These are phyloP conservation scores for Synodontis membranacea DNA, from an alignment of 2,113 vertebrate species.

Conservation along the genomic window DNA sequence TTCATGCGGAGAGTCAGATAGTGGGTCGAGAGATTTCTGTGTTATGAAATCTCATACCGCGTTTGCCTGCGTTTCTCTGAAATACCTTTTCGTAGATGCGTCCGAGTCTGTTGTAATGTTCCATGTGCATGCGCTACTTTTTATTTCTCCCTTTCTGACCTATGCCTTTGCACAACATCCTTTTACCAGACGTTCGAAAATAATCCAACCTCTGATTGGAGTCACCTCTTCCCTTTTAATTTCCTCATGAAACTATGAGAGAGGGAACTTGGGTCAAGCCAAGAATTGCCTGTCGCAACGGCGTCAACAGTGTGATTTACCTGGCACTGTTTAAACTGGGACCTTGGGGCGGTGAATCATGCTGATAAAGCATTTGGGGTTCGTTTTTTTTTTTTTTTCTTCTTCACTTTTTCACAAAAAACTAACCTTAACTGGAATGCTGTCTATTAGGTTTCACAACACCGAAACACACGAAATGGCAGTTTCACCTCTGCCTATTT, in stretches of 20 bases:
- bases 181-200: slow-evolving; percentile 70
- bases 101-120: background rate
- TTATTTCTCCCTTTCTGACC: slow-evolving; percentile 55
- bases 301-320: slow-evolving; percentile 49
- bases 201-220: slow-evolving; percentile 65
- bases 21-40: background rate
- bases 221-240: slow-evolving; percentile 82
- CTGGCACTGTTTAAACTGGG: slow-evolving; percentile 52
- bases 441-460: slow-evolving; percentile 58
- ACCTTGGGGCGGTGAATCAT: slow-evolving; percentile 57
- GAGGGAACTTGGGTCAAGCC: slow-evolving; percentile 76
- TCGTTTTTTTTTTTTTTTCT: slow-evolving; percentile 31
- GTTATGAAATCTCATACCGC: background rate
- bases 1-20: background rate
- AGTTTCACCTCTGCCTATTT: slow-evolving; percentile 62
- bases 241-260: slow-evolving; percentile 75
- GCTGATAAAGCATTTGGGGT: slow-evolving; percentile 56
- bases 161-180: slow-evolving; percentile 53
- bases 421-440: slow-evolving; percentile 54
- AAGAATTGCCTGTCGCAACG: slow-evolving; percentile 71
- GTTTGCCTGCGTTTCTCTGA: background rate
- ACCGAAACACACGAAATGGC: slow-evolving; percentile 56
- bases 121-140: slow-evolving; percentile 51
- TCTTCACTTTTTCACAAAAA: too few species aligned
- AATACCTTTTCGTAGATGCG: slow-evolving; percentile 10